phyloP scores from a whole-genome alignment of 2,113 vertebrate genomes.

The Casuarius casuarius region DNA sequence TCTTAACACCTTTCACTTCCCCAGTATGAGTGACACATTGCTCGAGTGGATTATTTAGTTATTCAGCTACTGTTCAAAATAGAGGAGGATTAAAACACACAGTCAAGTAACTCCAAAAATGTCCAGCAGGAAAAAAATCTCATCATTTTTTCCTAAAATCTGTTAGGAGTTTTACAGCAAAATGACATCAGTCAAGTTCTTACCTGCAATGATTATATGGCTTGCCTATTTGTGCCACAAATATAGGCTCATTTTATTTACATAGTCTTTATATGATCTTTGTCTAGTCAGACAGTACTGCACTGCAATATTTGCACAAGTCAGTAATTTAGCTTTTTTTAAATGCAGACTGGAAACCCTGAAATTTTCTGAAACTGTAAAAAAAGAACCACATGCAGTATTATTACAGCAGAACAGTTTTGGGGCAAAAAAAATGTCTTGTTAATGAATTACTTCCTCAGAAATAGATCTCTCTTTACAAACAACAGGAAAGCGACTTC shows the following conservation, averaged over 20 bases:
- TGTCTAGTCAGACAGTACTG: neutral
- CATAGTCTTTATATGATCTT: neutral
- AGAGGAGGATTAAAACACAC: conserved; percentile 44
- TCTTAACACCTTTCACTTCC: neutral
- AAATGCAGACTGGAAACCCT: neutral
- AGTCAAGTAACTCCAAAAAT: conserved; percentile 6
- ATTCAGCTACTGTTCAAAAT: conserved; percentile 32
- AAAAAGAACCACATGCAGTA: neutral
- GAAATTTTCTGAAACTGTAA: neutral
- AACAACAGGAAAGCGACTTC: neutral
- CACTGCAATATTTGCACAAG: neutral
- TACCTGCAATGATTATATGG: neutral
- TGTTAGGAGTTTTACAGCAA: neutral
- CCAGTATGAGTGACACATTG: neutral
- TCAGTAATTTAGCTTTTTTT: neutral
- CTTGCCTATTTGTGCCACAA: neutral
- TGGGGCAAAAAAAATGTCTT: neutral
- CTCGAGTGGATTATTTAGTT: conserved; percentile 40
- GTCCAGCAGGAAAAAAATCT: neutral
- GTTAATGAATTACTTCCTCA: neutral
- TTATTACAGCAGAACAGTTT: neutral
- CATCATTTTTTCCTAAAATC: neutral
- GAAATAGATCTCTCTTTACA: neutral
- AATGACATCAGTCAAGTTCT: neutral
- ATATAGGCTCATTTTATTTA: neutral